Evolutionary conservation across 2,113 vertebrate species (phyloP).

Genomic region (Phalacrocorax carbo): DNA sequence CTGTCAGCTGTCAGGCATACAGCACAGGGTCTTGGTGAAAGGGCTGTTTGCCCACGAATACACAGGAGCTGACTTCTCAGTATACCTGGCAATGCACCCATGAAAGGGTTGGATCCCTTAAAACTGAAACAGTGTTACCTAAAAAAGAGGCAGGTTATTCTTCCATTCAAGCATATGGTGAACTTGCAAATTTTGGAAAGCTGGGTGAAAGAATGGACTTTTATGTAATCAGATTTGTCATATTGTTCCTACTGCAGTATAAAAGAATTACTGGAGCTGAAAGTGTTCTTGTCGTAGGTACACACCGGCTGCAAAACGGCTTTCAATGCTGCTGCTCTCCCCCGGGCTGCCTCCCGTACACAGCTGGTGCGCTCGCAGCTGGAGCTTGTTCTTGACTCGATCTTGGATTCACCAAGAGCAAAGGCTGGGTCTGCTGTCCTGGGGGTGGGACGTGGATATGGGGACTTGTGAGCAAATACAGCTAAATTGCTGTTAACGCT

Average conservation of each 20-base stretch:
- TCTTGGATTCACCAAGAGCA: not conserved
- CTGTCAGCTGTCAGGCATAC: not conserved
- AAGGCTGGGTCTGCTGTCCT: not conserved
- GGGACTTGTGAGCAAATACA: rapidly evolving
- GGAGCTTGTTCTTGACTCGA: not conserved
- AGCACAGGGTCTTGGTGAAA: not conserved
- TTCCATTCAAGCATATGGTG: not conserved
- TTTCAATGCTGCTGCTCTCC: not conserved
- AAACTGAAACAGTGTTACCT: not conserved
- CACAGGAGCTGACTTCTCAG: not conserved
- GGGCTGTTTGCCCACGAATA: not conserved
- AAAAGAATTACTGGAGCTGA: constrained; percentile 2
- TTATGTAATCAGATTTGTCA: constrained; percentile 7
- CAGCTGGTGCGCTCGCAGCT: rapidly evolving
- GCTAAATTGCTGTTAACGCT: not conserved
- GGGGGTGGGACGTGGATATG: not conserved
- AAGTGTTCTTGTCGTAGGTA: not conserved
- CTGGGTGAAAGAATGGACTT: not conserved
- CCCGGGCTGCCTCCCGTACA: not conserved
- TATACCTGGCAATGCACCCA: not conserved
- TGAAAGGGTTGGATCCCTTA: not conserved
- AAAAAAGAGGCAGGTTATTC: not conserved
- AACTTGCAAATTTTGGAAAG: constrained; percentile 12
- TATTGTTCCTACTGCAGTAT: not conserved
- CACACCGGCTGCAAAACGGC: rapidly evolving